Base-by-base conservation (phyloP, 64 coral and sea anemone species). In the Orbicella faveolata region DNA sequence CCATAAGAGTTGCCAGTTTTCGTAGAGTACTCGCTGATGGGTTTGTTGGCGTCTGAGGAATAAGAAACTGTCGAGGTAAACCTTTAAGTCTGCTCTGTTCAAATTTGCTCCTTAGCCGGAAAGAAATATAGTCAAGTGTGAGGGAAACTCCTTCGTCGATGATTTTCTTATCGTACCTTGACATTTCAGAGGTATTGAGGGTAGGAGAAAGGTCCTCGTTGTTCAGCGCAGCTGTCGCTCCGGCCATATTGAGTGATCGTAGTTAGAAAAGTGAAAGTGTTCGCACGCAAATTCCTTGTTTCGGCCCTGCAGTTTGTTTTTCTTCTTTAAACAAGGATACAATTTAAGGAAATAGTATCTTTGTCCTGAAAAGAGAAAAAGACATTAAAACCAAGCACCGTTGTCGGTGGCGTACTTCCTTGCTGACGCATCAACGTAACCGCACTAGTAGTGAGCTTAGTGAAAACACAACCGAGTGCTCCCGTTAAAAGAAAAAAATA, bases 141-240 rank as follows among this genome's bases (percentile, higher is more conserved):
- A 94, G 95, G 62, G 61, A 25, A 68, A 10, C 61, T 48, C 83
- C 80, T 74, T 83, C 79, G 4, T 91, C 59, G 48, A 93, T 80
- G 76, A 93, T 94, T 52, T 91, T 63, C 74, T 84, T 97, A 18
- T 97, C 95, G 61, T 63, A 76, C 73, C 76, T 83, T 87, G 95
- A 97, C 68, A 88, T 91, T 76, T 89, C 59, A 68, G 95, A 88
- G 51, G 88, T 96, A 68, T 90, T 92, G 52, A 90, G 89, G 51
- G 84, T 81, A 59, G 77, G 73, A 81, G 88, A 96, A 86, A 91
- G 76, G 64, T 90, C 92, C 34, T 97, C 88, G 79, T 51, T 81
- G 70, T 89, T 80, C 78, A 94, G 81, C 64, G 95, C 95, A 97
- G 95, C 95, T 97, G 95, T 97, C 77, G 92, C 95, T 89, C 95